These are phyloP conservation scores for Gymnobelideus leadbeateri DNA, from an alignment of 2,113 vertebrate genomes.

Conservation along the genomic window DNA sequence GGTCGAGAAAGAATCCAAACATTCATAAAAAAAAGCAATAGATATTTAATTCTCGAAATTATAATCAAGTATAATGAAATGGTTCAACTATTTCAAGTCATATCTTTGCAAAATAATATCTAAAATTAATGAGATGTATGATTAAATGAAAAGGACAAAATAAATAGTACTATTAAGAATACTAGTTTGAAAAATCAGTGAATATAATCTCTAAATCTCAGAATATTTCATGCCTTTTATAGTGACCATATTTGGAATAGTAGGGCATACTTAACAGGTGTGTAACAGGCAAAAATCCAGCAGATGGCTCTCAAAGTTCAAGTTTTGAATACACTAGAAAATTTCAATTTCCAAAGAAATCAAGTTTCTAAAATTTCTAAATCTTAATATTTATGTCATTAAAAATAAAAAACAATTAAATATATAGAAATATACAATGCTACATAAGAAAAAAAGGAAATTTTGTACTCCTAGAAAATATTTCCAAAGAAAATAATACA, in stretches of 20 bases:
- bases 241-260: background rate
- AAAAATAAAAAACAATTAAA: constrained; percentile 41
- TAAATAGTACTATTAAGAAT: background rate
- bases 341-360: constrained; percentile 52
- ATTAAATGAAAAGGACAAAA: background rate
- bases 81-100: constrained; percentile 22
- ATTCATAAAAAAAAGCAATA: constrained; percentile 25
- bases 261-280: background rate
- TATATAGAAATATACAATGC: constrained; percentile 12
- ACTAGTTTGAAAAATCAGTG: background rate
- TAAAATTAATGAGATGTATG: constrained; percentile 1
- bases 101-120: constrained; percentile 4
- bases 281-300: constrained; percentile 71
- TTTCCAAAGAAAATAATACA: background rate
- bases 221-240: background rate
- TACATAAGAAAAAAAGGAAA: constrained; percentile 37
- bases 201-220: background rate
- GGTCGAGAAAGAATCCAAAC: constrained; percentile 31
- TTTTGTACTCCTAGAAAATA: constrained; percentile 30
- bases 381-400: constrained; percentile 39
- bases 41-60: background rate
- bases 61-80: constrained; percentile 19
- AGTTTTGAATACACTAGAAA: constrained; percentile 55
- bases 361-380: constrained; percentile 36
- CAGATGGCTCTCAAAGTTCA: constrained; percentile 81